phyloP scores from a whole-genome alignment of 2,888 invertebrate genomes.

The Cantharis flavilabris region DNA sequence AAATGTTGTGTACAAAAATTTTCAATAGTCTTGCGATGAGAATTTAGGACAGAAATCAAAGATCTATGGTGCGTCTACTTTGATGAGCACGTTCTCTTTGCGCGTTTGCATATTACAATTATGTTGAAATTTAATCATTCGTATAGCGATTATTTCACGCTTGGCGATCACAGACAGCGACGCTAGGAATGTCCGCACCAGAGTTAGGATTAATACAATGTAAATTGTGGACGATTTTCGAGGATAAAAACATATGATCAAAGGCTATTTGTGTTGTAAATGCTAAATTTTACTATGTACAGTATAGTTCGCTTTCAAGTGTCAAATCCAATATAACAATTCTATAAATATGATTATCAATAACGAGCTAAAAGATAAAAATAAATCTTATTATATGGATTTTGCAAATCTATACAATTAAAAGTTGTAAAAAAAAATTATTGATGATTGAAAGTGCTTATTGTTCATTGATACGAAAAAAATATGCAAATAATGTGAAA shows the following conservation, averaged over 20 bases:
- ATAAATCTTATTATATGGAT: too few species aligned
- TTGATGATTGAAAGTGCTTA: too few species aligned
- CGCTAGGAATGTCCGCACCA: constrained; percentile 56
- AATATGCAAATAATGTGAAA: too few species aligned
- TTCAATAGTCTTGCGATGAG: constrained; percentile 2
- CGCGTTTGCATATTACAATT: constrained; percentile 53
- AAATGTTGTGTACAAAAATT: background rate
- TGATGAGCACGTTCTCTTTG: constrained; percentile 39
- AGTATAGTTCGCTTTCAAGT: background rate
- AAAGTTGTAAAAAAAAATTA: too few species aligned
- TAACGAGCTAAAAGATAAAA: too few species aligned
- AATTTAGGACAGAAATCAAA: constrained; percentile 34
- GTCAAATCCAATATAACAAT: background rate
- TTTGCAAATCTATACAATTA: too few species aligned
- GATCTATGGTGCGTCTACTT: constrained; percentile 36
- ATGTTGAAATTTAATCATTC: constrained; percentile 59
- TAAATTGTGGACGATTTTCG: constrained; percentile 56
- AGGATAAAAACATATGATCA: constrained; percentile 30
- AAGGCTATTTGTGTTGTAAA: constrained; percentile 15
- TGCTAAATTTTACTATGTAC: background rate
- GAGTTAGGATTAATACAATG: constrained; percentile 54
- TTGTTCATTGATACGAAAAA: too few species aligned
- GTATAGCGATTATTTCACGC: constrained; percentile 56
- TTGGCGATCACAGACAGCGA: constrained; percentile 56
- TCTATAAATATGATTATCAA: too few species aligned